Base-by-base conservation (phyloP, 2,113 vertebrate genomes). In the Ceyx cyanopectus region DNA sequence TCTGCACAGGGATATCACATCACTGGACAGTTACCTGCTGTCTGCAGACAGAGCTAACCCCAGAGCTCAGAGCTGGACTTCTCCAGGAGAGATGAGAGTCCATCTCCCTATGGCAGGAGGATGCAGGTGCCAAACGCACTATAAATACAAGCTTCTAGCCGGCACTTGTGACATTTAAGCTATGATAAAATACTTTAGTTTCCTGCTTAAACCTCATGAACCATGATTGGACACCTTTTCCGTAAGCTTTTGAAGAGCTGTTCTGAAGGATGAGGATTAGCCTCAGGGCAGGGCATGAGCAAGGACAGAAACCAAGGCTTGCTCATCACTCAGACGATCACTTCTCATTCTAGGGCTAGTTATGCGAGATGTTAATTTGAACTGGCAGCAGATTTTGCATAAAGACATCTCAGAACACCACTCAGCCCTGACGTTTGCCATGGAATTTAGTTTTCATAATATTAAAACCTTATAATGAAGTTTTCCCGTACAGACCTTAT, bases 321-420 rank as follows among this genome's bases (percentile, higher is more conserved):
- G 32, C 27, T 93, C 76, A 27, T 70, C 75, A 81, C 73, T 89
- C 83, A 78, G 83, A 70, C 0, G 3, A 93, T 75, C 87, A 37
- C 40, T 90, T 88, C 67, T 83, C 37, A 58, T 93, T 94, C 53
- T 88, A 56, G 76, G 53, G n/a, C 43, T 72, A 73, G 54, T 76
- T 76, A 72, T 27, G 45, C 1, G 6, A 85, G 50, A 87, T 30
- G 26, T 65, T 96, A 75, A 94, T 76, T 84, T 89, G 74, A 91
- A 73, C 62, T 67, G 86, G 83, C 89, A 81, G 68, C 27, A 83
- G 79, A 60, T 80, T 94, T 92, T 91, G 76, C 76, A 91, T 85
- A 70, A 85, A 89, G 73, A 34, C 67, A 34, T 58, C 63, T 87
- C 68, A 70, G 75, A 83, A 85, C 46, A 85, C 22, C 72, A 77